These are phyloP conservation scores for Heliornis fulica DNA, from an alignment of 2,113 vertebrate genomes.

Conservation along the genomic window DNA sequence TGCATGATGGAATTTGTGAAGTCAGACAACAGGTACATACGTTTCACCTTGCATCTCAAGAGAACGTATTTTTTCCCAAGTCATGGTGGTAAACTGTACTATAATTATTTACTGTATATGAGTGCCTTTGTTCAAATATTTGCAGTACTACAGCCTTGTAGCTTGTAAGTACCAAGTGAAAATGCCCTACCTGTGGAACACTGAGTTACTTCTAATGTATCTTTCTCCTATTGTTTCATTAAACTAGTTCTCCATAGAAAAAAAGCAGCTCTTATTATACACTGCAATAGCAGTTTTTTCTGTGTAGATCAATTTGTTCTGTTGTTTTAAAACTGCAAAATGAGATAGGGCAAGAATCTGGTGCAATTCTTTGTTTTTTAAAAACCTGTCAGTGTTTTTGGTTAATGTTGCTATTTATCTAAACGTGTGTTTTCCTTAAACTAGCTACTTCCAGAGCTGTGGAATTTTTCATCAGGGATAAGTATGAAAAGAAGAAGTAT, in stretches of 20 bases:
- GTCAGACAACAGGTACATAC: neutral
- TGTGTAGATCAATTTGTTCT: neutral
- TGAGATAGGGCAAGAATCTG: neutral
- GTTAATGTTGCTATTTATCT: neutral
- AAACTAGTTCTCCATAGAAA: neutral
- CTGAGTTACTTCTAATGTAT: neutral
- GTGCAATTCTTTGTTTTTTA: neutral
- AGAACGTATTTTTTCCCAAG: neutral
- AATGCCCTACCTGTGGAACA: neutral
- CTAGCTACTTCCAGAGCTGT: constrained; percentile 85
- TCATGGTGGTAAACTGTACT: neutral
- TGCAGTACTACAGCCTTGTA: neutral
- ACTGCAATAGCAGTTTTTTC: neutral
- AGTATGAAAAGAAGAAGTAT: constrained; percentile 98
- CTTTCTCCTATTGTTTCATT: neutral
- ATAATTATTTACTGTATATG: neutral
- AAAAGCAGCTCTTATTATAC: neutral
- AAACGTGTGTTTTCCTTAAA: constrained; percentile 78
- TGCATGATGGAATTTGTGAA: neutral
- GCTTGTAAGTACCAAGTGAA: neutral
- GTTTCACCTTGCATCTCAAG: neutral
- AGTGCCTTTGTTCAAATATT: neutral
- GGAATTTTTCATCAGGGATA: constrained; percentile 99
- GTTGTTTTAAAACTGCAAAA: neutral
- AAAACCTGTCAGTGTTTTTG: neutral